Conservation (phyloP, 2,888 invertebrate species). For the Lapara coniferarum region DNA sequence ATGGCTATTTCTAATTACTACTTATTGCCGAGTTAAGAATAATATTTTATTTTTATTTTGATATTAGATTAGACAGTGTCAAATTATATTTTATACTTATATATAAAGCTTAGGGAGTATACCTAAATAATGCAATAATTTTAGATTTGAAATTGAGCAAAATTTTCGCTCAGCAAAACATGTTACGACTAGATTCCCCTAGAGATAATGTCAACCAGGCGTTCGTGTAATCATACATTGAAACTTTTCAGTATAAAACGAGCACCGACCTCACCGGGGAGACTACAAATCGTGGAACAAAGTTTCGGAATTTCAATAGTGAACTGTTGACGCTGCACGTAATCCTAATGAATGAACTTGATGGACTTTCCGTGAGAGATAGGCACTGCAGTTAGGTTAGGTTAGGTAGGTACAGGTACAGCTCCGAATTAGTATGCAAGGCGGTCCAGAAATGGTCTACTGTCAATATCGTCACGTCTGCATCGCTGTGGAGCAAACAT, state of each 20-base stretch:
- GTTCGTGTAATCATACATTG: not conserved
- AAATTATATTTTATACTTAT: too few species aligned
- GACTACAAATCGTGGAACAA: not conserved
- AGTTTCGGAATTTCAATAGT: not conserved
- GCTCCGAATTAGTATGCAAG: slow-evolving; percentile 24
- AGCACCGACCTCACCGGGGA: not conserved
- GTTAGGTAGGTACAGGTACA: too few species aligned
- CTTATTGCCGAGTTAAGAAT: too few species aligned
- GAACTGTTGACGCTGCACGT: not conserved
- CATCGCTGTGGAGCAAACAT: slow-evolving; percentile 5
- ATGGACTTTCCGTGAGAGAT: slow-evolving; percentile 1
- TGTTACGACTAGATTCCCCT: not conserved
- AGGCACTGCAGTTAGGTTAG: not conserved
- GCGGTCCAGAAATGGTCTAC: slow-evolving; percentile 14
- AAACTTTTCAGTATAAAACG: not conserved
- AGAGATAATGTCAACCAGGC: not conserved
- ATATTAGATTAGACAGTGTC: too few species aligned
- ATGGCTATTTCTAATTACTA: too few species aligned
- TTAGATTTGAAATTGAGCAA: not conserved
- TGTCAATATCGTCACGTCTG: slow-evolving; percentile 8
- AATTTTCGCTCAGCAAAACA: not conserved
- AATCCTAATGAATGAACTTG: slow-evolving; percentile 20
- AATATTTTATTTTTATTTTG: too few species aligned
- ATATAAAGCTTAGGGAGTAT: not conserved
- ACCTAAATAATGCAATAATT: not conserved